Evolutionary conservation across 2,113 vertebrate genomes (phyloP).

Genomic region (Oenanthe melanoleuca): DNA sequence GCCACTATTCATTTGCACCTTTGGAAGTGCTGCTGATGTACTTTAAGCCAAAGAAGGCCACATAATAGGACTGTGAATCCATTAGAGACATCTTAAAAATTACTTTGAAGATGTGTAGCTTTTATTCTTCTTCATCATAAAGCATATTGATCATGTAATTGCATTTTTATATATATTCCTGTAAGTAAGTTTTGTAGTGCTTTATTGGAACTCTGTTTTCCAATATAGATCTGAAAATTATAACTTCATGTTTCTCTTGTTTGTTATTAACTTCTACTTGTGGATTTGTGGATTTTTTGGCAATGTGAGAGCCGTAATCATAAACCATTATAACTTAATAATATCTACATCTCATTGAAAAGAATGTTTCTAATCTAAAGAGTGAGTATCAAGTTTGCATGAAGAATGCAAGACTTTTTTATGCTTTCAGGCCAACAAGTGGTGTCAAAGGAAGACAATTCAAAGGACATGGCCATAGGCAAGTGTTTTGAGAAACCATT

Average conservation of each 20-base stretch:
- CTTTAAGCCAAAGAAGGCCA: not conserved
- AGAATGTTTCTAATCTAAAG: not conserved
- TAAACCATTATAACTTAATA: not conserved
- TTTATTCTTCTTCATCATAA: not conserved
- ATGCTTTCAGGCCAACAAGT: not conserved
- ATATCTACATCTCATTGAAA: not conserved
- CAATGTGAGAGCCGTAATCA: not conserved
- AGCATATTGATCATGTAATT: not conserved
- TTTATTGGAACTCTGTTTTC: not conserved
- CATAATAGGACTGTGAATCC: not conserved
- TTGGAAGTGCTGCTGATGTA: not conserved
- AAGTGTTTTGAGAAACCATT: not conserved
- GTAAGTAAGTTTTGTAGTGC: not conserved
- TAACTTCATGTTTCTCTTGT: not conserved
- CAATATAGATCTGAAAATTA: not conserved
- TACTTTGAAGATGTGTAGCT: not conserved
- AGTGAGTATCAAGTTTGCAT: not conserved
- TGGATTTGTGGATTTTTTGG: not conserved
- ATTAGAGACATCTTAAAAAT: not conserved
- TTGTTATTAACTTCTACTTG: not conserved
- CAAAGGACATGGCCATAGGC: not conserved
- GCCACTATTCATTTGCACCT: not conserved
- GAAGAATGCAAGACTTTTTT: not conserved
- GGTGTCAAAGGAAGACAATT: not conserved
- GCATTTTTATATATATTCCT: not conserved